Base-by-base conservation (phyloP, 1,140 invertebrate genomes). In the Phenacoccus solenopsis region DNA sequence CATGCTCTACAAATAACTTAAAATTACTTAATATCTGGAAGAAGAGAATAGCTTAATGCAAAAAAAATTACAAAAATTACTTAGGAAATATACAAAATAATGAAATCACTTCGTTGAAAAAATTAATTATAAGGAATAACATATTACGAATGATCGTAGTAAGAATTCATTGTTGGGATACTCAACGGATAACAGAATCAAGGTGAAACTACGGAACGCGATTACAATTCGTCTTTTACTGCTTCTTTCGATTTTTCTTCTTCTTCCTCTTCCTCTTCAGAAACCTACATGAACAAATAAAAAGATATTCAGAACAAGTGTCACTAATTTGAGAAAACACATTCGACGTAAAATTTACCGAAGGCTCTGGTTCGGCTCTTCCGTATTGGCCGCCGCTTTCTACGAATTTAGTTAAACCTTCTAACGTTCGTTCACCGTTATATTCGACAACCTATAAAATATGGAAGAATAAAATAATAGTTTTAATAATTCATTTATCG, bases 381-480 rank as follows among this genome's bases (percentile, higher is more conserved):
- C 85, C 87, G 72, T 84, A 84, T 64, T 84, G 83, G 70, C 89
- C 90, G 76, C 85, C 86, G 49, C 84, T 85, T 78, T 97, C 93
- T 59, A 99, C 79, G 83, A 99, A 99, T 81, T 97, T 93, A 68
- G 85, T 84, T 74, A 99, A 85, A 71, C 86, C 96, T 76, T 96
- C 95, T 73, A 98, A 83, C 73, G 95, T 98, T 79, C 97, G 87
- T 77, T 96, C 94, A 69, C 95, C 95, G 77, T 90, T 91, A 84
- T 94, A 99, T 76, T 98, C 92, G 73, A 99, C 84, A 74, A 87
- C 83, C 87, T 90, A 78, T n/a, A n/a, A n/a, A n/a, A n/a, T n/a
- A n/a, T n/a, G n/a, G n/a, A n/a, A n/a, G n/a, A n/a, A n/a, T n/a
- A n/a, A n/a, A n/a, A n/a, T n/a, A n/a, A n/a, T n/a, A n/a, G n/a